Evolutionary conservation across 2,113 vertebrate genomes (phyloP), one percentile per base, ranked within the genome.

Genomic region (Ellobius talpinus): DNA sequence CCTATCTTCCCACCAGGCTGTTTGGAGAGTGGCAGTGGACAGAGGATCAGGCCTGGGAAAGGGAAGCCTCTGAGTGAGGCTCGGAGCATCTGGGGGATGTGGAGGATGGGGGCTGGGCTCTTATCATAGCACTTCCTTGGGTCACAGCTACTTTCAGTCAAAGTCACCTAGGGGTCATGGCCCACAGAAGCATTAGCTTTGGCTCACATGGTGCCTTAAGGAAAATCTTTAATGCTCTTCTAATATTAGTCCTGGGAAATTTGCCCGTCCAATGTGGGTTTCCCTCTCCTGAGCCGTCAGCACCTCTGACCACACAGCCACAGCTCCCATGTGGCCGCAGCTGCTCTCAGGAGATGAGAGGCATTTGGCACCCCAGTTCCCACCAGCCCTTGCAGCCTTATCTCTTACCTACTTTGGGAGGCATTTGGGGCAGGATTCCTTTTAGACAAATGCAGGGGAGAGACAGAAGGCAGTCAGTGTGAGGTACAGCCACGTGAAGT

Each of bases 271-370:
- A 84, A 39, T 16, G 26, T 31, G 50, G 45, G 47, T 85, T 91
- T 96, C 50, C 55, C 87, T 93, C 63, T 84, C 87, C 76, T 52
- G 39, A 91, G 87, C 76, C 45, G 45, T 52, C 73, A 33, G 95
- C 31, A 14, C 9, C 8, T 84, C 31, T 29, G 52, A n/a, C 47
- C 84, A n/a, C 26, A 0, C 63, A 19, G 68, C 73, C 29, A 12
- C 26, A 9, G 16, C 26, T n/a, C 68, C 55, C 8, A 7, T 1
- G 0, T 12, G 47, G 84, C 73, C 24, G 7, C 23, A 8, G 13
- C 19, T 33, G 17, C 50, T 13, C 5, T 10, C 33, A 10, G 87
- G 70, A 78, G 36, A 66, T 1, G 0, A 66, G 33, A 11, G 55
- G 31, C 42, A 12, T 19, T 42, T 5, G 24, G n/a, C 31, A 2